Base-by-base conservation (phyloP, 64 coral and sea anemone species). In the Actinia equina region DNA sequence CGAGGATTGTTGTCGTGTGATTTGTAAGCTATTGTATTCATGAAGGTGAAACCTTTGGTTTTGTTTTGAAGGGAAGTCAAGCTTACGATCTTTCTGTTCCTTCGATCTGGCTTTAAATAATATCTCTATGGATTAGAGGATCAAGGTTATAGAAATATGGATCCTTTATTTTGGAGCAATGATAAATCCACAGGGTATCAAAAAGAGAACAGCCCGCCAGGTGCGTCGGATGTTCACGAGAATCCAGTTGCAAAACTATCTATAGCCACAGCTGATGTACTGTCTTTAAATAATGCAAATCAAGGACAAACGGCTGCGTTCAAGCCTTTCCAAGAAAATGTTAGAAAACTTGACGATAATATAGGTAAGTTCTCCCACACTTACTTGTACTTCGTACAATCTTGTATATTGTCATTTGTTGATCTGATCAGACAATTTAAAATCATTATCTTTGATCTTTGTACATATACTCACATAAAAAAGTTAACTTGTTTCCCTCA, bases 161-260 rank as follows among this genome's bases (percentile, higher is more conserved):
- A 57, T 63, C 18, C 59, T 52, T 30, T 18, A 42, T 19, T 22
- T 58, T 54, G 55, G 10, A 61, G 59, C 5, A 17, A 62, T 3
- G 55, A 85, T 43, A 44, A 11, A 25, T 52, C 55, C 42, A 45
- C 14, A 18, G 41, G 2, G 59, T 25, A 13, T 60, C 53, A 43
- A 17, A 85, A 85, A 26, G 83, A 85, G 55, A 85, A 85, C 59
- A 85, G 83, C 59, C 83, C 83, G 7, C 83, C 83, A 85, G 14
- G 83, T 63, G 19, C 7, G 27, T 43, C 23, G 44, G 53, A 82
- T 82, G 42, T 82, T 17, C 53, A 41, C n/a, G 23, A 74, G 27
- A 8, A 27, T 14, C 69, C 69, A 74, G 69, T 27, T 74, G 69
- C 25, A 15, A 11, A n/a, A 30, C 63, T 18, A 23, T 9, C 20